Percentiles rank a stretch among this genome's conserved stretches.
Evolutionary conservation across 2,113 vertebrate species (phyloP).

Genomic region (Phaethon lepturus): DNA sequence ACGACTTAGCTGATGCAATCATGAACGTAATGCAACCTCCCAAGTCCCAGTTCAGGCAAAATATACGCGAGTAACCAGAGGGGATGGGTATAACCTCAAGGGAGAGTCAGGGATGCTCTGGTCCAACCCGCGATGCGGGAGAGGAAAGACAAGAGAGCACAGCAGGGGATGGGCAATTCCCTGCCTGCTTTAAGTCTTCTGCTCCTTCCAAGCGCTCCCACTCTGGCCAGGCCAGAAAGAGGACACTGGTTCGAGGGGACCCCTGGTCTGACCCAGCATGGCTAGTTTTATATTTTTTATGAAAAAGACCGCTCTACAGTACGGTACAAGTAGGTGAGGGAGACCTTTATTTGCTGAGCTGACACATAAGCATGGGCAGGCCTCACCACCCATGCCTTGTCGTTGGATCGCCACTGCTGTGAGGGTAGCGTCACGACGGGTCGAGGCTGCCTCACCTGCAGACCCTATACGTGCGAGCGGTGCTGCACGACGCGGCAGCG

Average conservation of each 20-base stretch:
- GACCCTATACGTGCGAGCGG: fast-evolving
- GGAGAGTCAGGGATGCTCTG: background rate
- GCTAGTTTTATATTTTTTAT: background rate
- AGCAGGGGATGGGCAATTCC: background rate
- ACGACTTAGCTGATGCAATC: background rate
- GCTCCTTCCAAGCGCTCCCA: background rate
- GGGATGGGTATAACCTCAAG: background rate
- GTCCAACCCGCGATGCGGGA: fast-evolving
- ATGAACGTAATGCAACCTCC: background rate
- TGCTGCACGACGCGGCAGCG: background rate
- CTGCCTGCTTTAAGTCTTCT: background rate
- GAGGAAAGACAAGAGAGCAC: background rate
- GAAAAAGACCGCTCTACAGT: background rate
- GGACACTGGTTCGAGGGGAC: background rate
- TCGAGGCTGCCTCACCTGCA: background rate
- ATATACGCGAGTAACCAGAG: background rate
- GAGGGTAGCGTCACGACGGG: fast-evolving
- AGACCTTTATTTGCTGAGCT: background rate
- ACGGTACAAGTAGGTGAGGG: background rate
- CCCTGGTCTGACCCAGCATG: background rate
- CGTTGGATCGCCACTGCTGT: background rate
- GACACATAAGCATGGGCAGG: background rate
- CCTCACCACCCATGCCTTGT: background rate
- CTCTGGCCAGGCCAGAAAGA: background rate
- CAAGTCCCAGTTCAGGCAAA: background rate